Evolutionary conservation across 37 sponge, comb jelly and placozoan species (phyloP).

Genomic region (Crambe crambe): DNA sequence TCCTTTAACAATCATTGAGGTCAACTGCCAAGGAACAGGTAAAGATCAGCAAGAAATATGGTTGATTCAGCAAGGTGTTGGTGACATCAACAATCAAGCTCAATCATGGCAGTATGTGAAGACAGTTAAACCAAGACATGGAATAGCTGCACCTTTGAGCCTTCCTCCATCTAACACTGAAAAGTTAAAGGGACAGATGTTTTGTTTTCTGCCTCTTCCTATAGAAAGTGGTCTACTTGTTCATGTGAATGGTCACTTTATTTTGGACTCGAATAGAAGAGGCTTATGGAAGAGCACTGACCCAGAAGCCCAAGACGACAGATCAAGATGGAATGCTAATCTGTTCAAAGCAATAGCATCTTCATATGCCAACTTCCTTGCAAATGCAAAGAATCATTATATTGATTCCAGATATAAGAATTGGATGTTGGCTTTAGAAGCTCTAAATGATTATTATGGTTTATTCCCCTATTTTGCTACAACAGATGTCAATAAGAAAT

Average conservation of each 20-base stretch:
- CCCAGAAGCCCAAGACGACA: slow-evolving; percentile 26
- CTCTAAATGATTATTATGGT: slow-evolving; percentile 28
- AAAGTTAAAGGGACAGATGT: slow-evolving; percentile 32
- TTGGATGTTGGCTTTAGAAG: not conserved
- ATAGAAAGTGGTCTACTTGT: slow-evolving; percentile 46
- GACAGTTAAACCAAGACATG: slow-evolving; percentile 57
- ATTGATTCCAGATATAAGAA: not conserved
- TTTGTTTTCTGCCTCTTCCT: slow-evolving; percentile 81
- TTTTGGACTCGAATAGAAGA: slow-evolving; percentile 58
- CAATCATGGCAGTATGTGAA: slow-evolving; percentile 30
- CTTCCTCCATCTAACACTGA: not conserved
- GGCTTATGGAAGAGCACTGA: slow-evolving; percentile 49
- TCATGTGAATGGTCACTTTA: slow-evolving; percentile 80
- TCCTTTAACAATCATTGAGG: slow-evolving; percentile 18
- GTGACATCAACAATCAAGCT: slow-evolving; percentile 25
- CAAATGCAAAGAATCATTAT: not conserved
- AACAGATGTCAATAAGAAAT: not conserved
- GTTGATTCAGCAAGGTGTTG: slow-evolving; percentile 70
- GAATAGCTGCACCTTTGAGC: slow-evolving; percentile 54
- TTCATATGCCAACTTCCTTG: slow-evolving; percentile 68
- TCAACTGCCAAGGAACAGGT: not conserved
- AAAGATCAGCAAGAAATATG: slow-evolving; percentile 36
- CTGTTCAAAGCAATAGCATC: slow-evolving; percentile 55
- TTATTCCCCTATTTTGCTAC: slow-evolving; percentile 26
- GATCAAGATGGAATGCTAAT: slow-evolving; percentile 55